phyloP scores from a whole-genome alignment of 2,113 vertebrate genomes.

The Probosciger aterrimus region DNA sequence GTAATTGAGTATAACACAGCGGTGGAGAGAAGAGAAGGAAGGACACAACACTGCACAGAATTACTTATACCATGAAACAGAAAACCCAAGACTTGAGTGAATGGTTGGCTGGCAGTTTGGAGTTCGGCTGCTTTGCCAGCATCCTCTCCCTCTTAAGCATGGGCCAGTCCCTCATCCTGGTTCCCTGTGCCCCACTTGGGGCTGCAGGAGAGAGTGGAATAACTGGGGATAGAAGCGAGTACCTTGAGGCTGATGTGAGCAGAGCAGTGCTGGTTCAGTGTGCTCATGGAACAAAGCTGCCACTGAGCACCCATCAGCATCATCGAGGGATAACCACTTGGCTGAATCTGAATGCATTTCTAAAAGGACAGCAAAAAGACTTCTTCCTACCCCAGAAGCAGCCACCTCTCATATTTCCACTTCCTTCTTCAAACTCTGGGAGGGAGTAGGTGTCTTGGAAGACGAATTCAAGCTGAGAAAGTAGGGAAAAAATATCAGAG shows the following conservation, averaged over 20 bases:
- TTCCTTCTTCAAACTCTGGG: background rate
- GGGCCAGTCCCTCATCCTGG: fast-evolving
- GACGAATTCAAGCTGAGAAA: background rate
- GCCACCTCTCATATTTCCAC: background rate
- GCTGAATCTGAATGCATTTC: background rate
- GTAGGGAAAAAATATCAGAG: background rate
- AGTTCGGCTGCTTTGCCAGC: background rate
- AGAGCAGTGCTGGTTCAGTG: background rate
- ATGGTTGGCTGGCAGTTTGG: background rate
- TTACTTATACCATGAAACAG: background rate
- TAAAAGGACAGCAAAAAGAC: background rate
- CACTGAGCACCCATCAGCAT: background rate
- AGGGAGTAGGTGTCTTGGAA: background rate
- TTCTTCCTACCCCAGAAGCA: background rate
- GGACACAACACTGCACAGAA: background rate
- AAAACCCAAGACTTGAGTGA: background rate
- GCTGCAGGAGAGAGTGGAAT: fast-evolving
- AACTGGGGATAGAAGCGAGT: background rate
- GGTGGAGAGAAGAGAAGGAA: background rate
- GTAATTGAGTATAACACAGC: background rate
- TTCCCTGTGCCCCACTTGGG: fast-evolving
- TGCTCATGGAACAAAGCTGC: background rate
- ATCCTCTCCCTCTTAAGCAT: background rate
- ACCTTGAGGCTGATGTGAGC: background rate
- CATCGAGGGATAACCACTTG: background rate